Conservation (phyloP, 2,888 invertebrate genomes). For the Drosophila robusta region DNA sequence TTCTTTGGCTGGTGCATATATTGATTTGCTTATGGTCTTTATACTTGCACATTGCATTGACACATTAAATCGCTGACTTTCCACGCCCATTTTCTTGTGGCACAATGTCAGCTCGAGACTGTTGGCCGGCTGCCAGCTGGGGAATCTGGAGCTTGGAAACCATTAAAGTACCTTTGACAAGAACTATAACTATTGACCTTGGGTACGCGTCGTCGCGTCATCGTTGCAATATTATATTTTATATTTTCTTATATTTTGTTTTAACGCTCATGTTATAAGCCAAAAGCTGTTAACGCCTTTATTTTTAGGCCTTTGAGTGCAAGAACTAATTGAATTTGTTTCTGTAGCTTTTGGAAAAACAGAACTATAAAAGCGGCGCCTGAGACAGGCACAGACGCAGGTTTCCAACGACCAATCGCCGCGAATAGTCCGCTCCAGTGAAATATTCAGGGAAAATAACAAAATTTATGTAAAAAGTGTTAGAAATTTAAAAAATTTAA, state of each 20-base stretch:
- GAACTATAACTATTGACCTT: slow-evolving; percentile 77
- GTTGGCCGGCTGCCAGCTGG: slow-evolving; percentile 3
- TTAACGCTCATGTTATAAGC: slow-evolving; percentile 62
- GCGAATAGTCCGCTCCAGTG: slow-evolving; percentile 80
- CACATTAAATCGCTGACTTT: slow-evolving; percentile 61
- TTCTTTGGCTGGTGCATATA: slow-evolving; percentile 23
- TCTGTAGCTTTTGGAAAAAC: background rate
- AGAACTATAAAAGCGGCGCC: slow-evolving; percentile 75
- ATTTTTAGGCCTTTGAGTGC: slow-evolving; percentile 62
- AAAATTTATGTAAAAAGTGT: slow-evolving; percentile 70
- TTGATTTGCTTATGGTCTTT: slow-evolving; percentile 51
- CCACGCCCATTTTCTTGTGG: slow-evolving; percentile 34
- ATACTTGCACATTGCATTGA: slow-evolving; percentile 64
- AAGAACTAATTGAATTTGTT: slow-evolving; percentile 74
- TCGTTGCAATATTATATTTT: slow-evolving; percentile 33
- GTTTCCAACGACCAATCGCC: slow-evolving; percentile 78
- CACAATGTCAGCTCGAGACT: slow-evolving; percentile 59
- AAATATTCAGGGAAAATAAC: slow-evolving; percentile 59
- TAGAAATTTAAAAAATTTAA: slow-evolving; percentile 62
- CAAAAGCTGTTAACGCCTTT: slow-evolving; percentile 62
- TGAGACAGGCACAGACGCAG: slow-evolving; percentile 63
- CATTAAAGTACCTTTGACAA: slow-evolving; percentile 64
- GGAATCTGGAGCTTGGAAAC: slow-evolving; percentile 60
- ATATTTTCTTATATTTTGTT: slow-evolving; percentile 28
- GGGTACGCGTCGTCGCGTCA: slow-evolving; percentile 38